Evolutionary conservation across 2,113 vertebrate species (phyloP), one percentile per base, ranked within the genome.

Genomic region (Cyrtonyx montezumae): DNA sequence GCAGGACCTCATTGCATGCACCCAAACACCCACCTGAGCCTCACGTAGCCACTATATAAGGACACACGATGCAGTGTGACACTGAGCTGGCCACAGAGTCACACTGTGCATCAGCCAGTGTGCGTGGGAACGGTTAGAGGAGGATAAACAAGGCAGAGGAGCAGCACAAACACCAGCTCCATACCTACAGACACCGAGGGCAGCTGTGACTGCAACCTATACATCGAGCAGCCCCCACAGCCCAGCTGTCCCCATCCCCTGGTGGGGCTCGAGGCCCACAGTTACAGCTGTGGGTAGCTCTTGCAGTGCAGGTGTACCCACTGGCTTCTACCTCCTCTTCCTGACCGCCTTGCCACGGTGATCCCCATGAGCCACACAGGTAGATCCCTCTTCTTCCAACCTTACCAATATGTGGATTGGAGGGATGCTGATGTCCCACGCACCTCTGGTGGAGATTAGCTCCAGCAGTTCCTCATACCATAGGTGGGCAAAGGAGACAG

Each of bases 181-280:
- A n/a, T 1, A 19, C 30, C 26, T 43, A 58, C 0, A 0, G 25
- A 66, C 10, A 8, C 3, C 0, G 0, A 78, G 21, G 2, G 13
- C 8, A 37, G 14, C 70, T 28, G 37, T 11, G 58, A 56, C 46
- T 6, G 26, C 32, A 19, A 15, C 53, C 53, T 56, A 18, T 25
- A 30, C 51, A 30, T 15, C 16, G 26, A 30, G 26, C 51, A 53
- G 26, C 53, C 30, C 53, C 28, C 28, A 32, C 53, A 56, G 28
- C 49, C 51, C 56, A 43, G 7, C 45, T 13, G 16, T 8, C 43
- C 34, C n/a, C 30, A 3, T 9, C 68, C 32, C 15, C 0, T 1
- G 8, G 5, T 28, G 19, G 63, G 43, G 51, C 34, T 93, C 20
- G 5, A 32, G 69, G 59, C 2, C 6, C 43, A 25, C 11, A 7